Evolutionary conservation across 2,113 vertebrate genomes (phyloP).

Genomic region (Falco punctatus): DNA sequence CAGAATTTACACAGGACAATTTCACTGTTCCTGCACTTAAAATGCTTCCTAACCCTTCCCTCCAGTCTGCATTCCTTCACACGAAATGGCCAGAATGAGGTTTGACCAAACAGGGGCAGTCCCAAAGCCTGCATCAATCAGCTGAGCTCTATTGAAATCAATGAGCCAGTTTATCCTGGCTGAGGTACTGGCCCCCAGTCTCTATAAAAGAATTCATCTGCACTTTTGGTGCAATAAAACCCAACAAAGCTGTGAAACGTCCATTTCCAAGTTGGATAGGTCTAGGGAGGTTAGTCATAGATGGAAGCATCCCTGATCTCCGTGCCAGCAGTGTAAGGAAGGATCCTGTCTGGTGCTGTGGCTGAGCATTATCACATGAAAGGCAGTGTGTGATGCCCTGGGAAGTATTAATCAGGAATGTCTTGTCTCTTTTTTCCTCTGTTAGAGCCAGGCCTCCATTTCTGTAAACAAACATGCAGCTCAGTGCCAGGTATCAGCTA

Average conservation of each 20-base stretch:
- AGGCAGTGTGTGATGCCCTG: background rate
- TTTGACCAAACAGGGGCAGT: background rate
- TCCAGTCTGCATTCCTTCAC: background rate
- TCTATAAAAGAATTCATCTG: background rate
- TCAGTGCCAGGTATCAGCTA: background rate
- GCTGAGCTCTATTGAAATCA: background rate
- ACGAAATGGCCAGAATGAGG: background rate
- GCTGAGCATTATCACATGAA: background rate
- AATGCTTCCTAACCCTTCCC: background rate
- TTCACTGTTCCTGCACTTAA: background rate
- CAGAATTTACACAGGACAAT: background rate
- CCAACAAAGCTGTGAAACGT: slow-evolving; percentile 13
- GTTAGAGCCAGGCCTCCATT: background rate
- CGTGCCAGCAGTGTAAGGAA: background rate
- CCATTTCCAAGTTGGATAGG: background rate
- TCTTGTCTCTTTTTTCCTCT: background rate
- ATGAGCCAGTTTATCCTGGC: slow-evolving; percentile 2
- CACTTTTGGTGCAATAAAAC: slow-evolving; percentile 21
- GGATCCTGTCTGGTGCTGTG: background rate
- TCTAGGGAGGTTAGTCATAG: background rate
- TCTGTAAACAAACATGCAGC: background rate
- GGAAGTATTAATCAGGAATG: background rate
- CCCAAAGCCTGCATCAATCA: background rate
- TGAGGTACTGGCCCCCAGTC: background rate
- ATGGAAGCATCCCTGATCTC: background rate